These are phyloP conservation scores for Rhodinocichla rosea DNA, from an alignment of 2,113 vertebrate species.

Conservation along the genomic window DNA sequence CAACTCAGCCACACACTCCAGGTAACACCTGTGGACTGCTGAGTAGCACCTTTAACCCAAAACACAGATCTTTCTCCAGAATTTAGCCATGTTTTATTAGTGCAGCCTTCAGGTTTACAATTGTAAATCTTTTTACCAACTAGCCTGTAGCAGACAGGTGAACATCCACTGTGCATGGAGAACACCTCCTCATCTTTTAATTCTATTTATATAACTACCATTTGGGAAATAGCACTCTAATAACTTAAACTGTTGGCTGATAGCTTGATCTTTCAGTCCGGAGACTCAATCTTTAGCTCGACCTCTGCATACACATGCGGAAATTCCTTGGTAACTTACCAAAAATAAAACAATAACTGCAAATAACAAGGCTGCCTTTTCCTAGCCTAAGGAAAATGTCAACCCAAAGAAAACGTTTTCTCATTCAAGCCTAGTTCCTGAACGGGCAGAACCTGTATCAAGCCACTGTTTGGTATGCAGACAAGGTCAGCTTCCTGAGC, in stretches of 20 bases:
- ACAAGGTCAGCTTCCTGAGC: background rate
- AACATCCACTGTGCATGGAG: background rate
- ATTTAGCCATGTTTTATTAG: background rate
- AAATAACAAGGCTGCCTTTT: background rate
- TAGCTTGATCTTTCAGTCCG: background rate
- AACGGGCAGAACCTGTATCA: background rate
- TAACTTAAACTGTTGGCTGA: background rate
- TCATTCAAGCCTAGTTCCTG: background rate
- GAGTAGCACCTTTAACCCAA: background rate
- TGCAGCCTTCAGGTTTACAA: background rate
- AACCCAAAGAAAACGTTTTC: background rate
- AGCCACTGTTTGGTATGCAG: background rate
- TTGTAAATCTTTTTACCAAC: background rate
- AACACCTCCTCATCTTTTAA: background rate
- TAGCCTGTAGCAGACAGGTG: background rate
- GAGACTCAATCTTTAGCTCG: background rate
- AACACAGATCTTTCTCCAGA: background rate
- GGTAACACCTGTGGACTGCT: background rate
- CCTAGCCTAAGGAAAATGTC: background rate
- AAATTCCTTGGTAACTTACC: background rate
- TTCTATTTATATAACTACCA: accelerated
- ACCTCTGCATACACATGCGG: background rate
- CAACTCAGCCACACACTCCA: background rate
- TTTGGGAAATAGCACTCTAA: background rate
- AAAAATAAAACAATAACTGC: slow-evolving; percentile 10